A percentile compares a stretch with the other conserved stretches of the same genome.
phyloP scores from a whole-genome alignment of 2,888 invertebrate species.

The Thysanoteuthis rhombus region DNA sequence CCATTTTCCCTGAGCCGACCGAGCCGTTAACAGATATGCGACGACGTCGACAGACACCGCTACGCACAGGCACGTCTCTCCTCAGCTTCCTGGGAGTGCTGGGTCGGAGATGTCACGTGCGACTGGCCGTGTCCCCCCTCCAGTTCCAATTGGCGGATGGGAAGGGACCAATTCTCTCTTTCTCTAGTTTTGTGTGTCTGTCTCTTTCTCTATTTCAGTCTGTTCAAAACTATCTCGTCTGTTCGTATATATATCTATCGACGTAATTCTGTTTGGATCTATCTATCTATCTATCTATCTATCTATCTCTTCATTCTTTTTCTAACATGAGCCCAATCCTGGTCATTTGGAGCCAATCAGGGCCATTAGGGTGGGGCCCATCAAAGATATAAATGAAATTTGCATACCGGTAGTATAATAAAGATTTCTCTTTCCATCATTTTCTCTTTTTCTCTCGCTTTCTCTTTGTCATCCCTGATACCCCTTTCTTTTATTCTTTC shows the following conservation, averaged over 20 bases:
- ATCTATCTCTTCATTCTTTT: not conserved
- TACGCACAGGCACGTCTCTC: not conserved
- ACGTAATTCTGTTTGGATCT: no score
- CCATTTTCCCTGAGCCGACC: not conserved
- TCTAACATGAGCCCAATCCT: not conserved
- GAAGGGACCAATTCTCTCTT: not conserved
- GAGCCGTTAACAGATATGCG: not conserved
- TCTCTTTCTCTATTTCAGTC: not conserved
- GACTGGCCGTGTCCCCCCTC: not conserved
- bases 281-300: no score
- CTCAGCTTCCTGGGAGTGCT: slow-evolving; percentile 12
- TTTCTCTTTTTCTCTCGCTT: no score
- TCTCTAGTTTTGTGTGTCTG: not conserved
- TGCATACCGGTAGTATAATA: not conserved
- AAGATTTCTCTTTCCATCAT: no score
- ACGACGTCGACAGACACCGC: not conserved
- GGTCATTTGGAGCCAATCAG: not conserved
- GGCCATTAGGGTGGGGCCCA: not conserved
- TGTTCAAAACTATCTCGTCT: not conserved
- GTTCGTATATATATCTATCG: not conserved
- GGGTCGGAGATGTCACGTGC: not conserved
- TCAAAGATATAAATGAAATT: not conserved
- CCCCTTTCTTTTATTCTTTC: no score
- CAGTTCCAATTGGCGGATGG: not conserved
- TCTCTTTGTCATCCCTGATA: no score